phyloP scores from a whole-genome alignment of 2,113 vertebrate species.

The Cairina moschata region DNA sequence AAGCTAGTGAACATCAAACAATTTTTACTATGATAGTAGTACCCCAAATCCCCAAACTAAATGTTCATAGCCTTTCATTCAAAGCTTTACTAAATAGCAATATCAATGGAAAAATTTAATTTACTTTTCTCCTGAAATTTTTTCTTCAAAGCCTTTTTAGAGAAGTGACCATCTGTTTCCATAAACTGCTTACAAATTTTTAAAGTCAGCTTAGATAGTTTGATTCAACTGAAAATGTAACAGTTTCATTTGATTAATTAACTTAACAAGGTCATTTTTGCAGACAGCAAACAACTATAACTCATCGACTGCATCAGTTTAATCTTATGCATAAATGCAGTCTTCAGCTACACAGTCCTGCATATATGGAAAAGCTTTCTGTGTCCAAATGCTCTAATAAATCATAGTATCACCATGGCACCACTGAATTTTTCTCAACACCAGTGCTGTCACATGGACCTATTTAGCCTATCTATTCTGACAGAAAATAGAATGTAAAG shows the following conservation, averaged over 20 bases:
- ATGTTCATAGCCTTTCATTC: neutral
- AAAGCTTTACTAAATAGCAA: neutral
- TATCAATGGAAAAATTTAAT: neutral
- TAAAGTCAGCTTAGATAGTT: neutral
- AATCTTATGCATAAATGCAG: fast-evolving
- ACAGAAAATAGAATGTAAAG: neutral
- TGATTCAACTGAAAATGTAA: neutral
- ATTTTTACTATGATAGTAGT: neutral
- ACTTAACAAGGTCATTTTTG: neutral
- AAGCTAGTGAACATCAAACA: neutral
- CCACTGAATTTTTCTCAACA: neutral
- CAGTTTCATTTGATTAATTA: neutral
- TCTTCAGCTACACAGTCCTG: neutral
- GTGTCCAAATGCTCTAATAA: neutral
- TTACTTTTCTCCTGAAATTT: neutral
- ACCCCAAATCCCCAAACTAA: neutral
- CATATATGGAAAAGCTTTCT: neutral
- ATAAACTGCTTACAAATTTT: neutral
- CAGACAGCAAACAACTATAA: neutral
- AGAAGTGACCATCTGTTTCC: neutral
- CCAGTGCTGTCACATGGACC: neutral
- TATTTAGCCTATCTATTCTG: neutral
- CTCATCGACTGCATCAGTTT: neutral
- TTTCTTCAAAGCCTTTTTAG: neutral
- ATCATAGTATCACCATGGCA: neutral